A percentile compares a stretch with the other conserved stretches of the same genome.
Conservation (phyloP, 2,888 invertebrate genomes). For the Lithophane ornitopus region DNA sequence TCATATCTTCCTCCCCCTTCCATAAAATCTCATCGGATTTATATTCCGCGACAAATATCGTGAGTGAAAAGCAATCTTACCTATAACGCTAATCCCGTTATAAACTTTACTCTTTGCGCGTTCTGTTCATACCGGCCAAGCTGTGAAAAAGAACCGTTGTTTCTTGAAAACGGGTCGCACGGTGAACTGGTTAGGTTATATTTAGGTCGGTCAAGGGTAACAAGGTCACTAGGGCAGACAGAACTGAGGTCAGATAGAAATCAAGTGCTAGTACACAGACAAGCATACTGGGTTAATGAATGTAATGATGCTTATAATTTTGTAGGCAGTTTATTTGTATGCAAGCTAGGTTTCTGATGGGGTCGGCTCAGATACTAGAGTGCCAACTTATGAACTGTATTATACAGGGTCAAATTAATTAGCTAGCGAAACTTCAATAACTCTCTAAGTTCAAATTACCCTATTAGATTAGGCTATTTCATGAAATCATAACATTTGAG, state of each 20-base stretch:
- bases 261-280: constrained; percentile 11
- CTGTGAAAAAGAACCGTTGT: neutral
- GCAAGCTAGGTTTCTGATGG: neutral
- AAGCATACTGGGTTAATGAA: neutral
- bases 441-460: too few relatives aligned
- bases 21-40: neutral
- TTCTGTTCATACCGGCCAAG: neutral
- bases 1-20: neutral
- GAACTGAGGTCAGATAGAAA: constrained; percentile 23
- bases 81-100: too few relatives aligned
- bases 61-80: neutral
- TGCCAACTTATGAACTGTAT: too few relatives aligned
- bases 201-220: constrained; percentile 32
- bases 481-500: too few relatives aligned
- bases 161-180: constrained; percentile 6
- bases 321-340: neutral
- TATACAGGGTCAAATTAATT: too few relatives aligned
- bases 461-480: too few relatives aligned
- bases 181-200: constrained; percentile 4
- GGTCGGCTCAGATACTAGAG: too few relatives aligned
- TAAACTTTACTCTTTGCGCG: neutral
- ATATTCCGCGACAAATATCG: neutral
- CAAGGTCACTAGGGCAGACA: constrained; percentile 24
- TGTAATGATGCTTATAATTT: neutral
- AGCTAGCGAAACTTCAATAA: too few relatives aligned